Conservation (phyloP, 2,888 invertebrate genomes). For the Drosophila anomelani region DNA sequence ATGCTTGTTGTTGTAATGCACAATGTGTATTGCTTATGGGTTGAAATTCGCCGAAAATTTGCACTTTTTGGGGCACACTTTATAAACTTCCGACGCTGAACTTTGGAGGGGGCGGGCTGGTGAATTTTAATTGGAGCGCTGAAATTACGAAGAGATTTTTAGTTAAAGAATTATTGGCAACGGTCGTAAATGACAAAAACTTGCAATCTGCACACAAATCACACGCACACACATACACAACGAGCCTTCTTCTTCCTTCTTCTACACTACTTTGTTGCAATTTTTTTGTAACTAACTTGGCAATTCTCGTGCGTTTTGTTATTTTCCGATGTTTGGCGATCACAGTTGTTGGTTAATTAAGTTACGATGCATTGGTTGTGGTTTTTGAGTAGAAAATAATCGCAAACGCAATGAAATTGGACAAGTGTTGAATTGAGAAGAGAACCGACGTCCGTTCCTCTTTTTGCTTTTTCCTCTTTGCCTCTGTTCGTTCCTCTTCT, state of each 20-base stretch:
- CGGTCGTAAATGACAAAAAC: conserved; percentile 16
- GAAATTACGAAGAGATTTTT: conserved; percentile 19
- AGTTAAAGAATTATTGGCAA: background rate
- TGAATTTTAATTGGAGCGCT: conserved; percentile 30
- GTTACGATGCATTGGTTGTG: conserved; percentile 73
- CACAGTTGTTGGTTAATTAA: conserved; percentile 80
- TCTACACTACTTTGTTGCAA: conserved; percentile 69
- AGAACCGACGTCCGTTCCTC: conserved; percentile 75
- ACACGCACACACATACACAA: conserved; percentile 41
- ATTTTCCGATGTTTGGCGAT: conserved; percentile 70
- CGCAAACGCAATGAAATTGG: conserved; percentile 82
- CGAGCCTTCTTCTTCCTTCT: conserved; percentile 59
- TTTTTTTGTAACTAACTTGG: conserved; percentile 67
- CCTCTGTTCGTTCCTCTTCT: conserved; percentile 9
- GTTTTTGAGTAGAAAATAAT: conserved; percentile 79
- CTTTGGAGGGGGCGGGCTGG: conserved; percentile 11
- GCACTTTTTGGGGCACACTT: conserved; percentile 28
- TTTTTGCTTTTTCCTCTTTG: conserved; percentile 44
- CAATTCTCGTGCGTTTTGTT: conserved; percentile 65
- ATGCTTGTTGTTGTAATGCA: conserved; percentile 32
- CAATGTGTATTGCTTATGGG: conserved; percentile 39
- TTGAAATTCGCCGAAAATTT: conserved; percentile 34
- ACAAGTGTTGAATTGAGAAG: conserved; percentile 82
- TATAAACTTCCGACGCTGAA: conserved; percentile 27
- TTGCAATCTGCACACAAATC: conserved; percentile 30